Percentiles rank a stretch among this genome's conserved stretches.
Evolutionary conservation across 2,113 vertebrate species (phyloP).

Genomic region (human): DNA sequence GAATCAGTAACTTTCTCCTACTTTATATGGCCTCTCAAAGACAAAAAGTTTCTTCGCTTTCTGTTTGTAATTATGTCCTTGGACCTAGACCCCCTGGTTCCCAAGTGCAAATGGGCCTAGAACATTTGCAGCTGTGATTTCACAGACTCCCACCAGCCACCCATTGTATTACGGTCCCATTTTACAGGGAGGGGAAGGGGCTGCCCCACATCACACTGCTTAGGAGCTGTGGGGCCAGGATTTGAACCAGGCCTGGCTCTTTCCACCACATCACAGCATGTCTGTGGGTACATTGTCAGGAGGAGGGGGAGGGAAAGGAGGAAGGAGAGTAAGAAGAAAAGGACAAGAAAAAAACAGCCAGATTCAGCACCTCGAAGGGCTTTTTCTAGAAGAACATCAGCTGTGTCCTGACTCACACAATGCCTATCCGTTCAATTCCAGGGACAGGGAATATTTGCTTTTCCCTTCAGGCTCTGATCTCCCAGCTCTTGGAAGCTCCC

Average conservation of each 20-base stretch:
- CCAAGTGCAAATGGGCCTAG: background rate
- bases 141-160: background rate
- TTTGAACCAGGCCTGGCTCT: background rate
- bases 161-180: background rate
- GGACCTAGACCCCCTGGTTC: background rate
- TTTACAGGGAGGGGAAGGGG: background rate
- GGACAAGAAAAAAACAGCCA: no score
- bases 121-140: background rate
- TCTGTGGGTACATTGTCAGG: background rate
- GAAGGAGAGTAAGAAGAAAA: no score
- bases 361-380: background rate
- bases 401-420: background rate
- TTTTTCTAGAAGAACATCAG: background rate
- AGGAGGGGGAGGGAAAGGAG: no score
- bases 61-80: background rate
- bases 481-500: background rate
- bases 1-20: background rate
- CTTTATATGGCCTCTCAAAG: background rate
- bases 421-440: accelerated
- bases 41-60: background rate
- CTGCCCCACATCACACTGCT: background rate
- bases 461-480: background rate
- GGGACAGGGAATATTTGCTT: background rate
- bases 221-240: background rate
- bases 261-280: no score